Evolutionary conservation across 2,797 vertebrate species (phyloP), one percentile per base, ranked within the genome.

Genomic region (Crax fasciolata): DNA sequence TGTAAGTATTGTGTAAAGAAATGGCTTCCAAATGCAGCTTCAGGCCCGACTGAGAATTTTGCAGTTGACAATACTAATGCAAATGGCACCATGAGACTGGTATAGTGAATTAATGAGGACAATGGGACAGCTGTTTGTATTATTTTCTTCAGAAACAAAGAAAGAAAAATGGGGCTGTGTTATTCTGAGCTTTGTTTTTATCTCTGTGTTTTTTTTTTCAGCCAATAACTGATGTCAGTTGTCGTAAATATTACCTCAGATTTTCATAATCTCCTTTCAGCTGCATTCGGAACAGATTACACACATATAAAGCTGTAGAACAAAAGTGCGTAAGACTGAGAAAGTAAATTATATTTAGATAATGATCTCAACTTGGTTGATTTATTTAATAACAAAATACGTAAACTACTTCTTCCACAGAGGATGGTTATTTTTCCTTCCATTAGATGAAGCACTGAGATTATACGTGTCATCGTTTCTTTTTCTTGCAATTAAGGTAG

Each of bases 91-190:
- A 1, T 15, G 16, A 25, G 38, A 30, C 10, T 6, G 54, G 6
- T 32, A 91, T 73, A 75, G 71, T 5, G 63, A 74, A 73, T 39
- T 44, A 2, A 7, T 59, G 17, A 67, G 35, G 30, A 48, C 3
- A 55, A 19, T 7, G 13, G n/a, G 9, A n/a, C 7, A 61, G 54
- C 8, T 0, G 0, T 49, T 71, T 12, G 12, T 58, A 13, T 30
- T 46, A 21, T 58, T 74, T 89, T 72, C 43, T 66, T 65, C 46
- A 68, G 55, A 87, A 81, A 59, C 6, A 76, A 63, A 86, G 15
- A 21, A 72, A 71, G 8, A 5, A 89, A 74, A 84, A 82, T 10
- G 3, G 11, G 9, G 4, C 2, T 58, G 80, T 77, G n/a, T 41
- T 57, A 59, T n/a, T 59, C 13, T 10, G 5, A 52, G 13, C 43